phyloP scores from a whole-genome alignment of 1,140 invertebrate species.

The Drosophila ironensis region DNA sequence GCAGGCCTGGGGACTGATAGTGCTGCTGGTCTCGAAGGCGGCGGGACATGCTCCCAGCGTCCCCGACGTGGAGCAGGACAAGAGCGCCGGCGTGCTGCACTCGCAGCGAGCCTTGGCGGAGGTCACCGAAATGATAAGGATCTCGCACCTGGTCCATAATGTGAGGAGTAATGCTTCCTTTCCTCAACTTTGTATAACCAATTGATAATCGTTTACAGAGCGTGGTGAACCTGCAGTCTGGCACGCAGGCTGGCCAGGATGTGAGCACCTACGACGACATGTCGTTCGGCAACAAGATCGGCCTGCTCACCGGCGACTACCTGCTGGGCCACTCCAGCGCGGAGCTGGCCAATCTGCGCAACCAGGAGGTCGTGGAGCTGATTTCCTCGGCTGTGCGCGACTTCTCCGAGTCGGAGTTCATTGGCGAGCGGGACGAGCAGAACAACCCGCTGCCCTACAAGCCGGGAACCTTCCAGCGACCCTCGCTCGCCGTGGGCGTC shows the following conservation, averaged over 20 bases:
- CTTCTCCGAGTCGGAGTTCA: slow-evolving; percentile 94
- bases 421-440: slow-evolving; percentile 91
- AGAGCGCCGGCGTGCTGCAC: slow-evolving; percentile 90
- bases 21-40: slow-evolving; percentile 94
- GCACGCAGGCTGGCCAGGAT: slow-evolving; percentile 82
- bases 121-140: slow-evolving; percentile 99
- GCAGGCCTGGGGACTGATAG: slow-evolving; percentile 96
- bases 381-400: slow-evolving; percentile 94
- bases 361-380: slow-evolving; percentile 92
- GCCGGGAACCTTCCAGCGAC: slow-evolving; percentile 81
- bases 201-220: slow-evolving; percentile 66
- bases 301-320: slow-evolving; percentile 95
- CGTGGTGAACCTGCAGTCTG: slow-evolving; percentile 90
- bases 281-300: slow-evolving; percentile 97
- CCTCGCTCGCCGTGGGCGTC: slow-evolving; percentile 53
- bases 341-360: slow-evolving; percentile 90
- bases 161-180: slow-evolving; percentile 68
- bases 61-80: slow-evolving; percentile 91
- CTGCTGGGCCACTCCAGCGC: slow-evolving; percentile 94
- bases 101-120: slow-evolving; percentile 95
- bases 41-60: slow-evolving; percentile 90
- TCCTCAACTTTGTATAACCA: neutral
- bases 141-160: slow-evolving; percentile 97
- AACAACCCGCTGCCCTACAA: slow-evolving; percentile 91
- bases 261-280: slow-evolving; percentile 87